Conservation (phyloP, 2,888 invertebrate genomes). For the Hirtodrosophila duncani region DNA sequence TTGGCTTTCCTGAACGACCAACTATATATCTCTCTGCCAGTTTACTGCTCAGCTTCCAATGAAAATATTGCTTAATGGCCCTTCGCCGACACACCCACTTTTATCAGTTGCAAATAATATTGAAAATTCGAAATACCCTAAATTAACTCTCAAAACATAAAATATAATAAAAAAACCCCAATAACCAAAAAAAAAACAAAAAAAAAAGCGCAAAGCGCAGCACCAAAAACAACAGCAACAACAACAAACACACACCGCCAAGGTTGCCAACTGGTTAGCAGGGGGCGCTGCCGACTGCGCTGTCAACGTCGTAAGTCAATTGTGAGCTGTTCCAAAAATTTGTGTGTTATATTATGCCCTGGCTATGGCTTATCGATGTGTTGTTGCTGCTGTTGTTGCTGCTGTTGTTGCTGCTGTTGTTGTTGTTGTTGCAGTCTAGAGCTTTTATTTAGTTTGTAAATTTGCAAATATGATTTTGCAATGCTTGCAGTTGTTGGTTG, state of each 20-base stretch:
- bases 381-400: conserved; percentile 16
- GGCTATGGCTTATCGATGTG: conserved; percentile 44
- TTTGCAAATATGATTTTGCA: conserved; percentile 67
- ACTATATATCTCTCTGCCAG: too few relatives aligned
- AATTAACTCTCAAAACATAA: conserved; percentile 8
- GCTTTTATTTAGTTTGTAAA: conserved; percentile 49
- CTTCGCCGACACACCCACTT: too few relatives aligned
- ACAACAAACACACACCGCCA: conserved; percentile 54
- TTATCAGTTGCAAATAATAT: too few relatives aligned
- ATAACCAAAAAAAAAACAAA: conserved; percentile 17
- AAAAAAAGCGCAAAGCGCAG: conserved; percentile 37
- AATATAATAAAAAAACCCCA: conserved; percentile 33
- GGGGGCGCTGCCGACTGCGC: conserved; percentile 7
- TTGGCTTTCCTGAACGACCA: too few relatives aligned
- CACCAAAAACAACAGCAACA: conserved; percentile 42
- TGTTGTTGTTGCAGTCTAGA: conserved; percentile 16
- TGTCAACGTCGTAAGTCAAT: conserved; percentile 57
- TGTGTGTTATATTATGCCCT: conserved; percentile 31
- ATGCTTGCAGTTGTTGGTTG: conserved; percentile 52
- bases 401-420: conserved; percentile 29
- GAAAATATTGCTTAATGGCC: too few relatives aligned
- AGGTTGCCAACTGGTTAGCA: conserved; percentile 67
- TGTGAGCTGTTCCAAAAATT: conserved; percentile 53
- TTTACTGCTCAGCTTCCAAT: too few relatives aligned
- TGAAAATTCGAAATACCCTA: too few relatives aligned